Conservation (phyloP, 2,797 vertebrate genomes). For the Meriones psammophilus region DNA sequence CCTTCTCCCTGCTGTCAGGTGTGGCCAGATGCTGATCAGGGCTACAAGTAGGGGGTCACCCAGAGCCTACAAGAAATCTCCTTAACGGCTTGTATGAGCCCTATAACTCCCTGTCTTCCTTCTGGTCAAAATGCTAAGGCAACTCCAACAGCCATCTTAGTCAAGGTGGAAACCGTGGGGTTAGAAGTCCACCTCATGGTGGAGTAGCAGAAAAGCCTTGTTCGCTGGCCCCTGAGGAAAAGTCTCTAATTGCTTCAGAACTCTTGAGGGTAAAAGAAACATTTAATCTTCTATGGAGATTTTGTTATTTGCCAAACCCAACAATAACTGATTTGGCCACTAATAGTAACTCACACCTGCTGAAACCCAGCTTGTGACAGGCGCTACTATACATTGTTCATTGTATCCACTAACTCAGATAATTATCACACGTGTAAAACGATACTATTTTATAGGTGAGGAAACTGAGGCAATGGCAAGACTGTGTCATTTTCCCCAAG, state of each 20-base stretch:
- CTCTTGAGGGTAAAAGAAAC: not conserved
- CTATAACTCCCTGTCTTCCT: not conserved
- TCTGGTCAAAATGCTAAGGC: not conserved
- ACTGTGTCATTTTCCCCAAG: not conserved
- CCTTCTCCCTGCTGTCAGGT: not conserved
- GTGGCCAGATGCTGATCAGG: not conserved
- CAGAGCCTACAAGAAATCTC: not conserved
- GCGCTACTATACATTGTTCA: not conserved
- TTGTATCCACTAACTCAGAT: not conserved
- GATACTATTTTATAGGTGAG: not conserved
- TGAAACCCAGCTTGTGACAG: not conserved
- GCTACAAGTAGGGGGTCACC: not conserved
- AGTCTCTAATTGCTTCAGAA: not conserved
- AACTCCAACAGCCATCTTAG: not conserved
- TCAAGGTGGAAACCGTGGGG: not conserved
- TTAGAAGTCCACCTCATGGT: not conserved
- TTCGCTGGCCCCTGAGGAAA: not conserved
- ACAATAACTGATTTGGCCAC: not conserved
- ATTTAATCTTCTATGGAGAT: not conserved
- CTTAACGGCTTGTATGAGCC: not conserved
- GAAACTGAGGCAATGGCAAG: not conserved
- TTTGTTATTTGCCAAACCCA: not conserved
- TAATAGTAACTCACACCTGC: not conserved
- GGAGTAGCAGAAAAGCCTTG: not conserved
- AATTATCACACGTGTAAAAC: not conserved